Evolutionary conservation across 2,113 vertebrate genomes (phyloP).

Genomic region (Chionomys nivalis): DNA sequence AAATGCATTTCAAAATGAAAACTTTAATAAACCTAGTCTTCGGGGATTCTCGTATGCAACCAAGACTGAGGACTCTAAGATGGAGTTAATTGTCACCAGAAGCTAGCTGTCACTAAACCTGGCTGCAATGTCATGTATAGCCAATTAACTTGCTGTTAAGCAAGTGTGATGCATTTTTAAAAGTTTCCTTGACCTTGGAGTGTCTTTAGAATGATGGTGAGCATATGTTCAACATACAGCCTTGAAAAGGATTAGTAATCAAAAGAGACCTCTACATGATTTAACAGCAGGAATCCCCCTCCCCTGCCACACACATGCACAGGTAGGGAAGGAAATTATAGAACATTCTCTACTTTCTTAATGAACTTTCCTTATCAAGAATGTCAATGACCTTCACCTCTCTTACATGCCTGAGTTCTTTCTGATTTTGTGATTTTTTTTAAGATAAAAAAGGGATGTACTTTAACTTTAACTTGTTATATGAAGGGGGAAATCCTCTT

Average conservation of each 20-base stretch:
- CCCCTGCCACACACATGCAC: not conserved
- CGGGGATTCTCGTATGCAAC: not conserved
- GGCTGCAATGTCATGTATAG: not conserved
- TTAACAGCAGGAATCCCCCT: not conserved
- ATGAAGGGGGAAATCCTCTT: not conserved
- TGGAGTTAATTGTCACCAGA: not conserved
- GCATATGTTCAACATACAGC: slow-evolving; percentile 5
- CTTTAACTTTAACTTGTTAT: not conserved
- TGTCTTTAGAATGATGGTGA: slow-evolving; percentile 19
- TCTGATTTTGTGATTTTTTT: slow-evolving; percentile 32
- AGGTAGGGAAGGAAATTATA: not conserved
- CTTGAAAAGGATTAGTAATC: not conserved
- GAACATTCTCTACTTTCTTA: not conserved
- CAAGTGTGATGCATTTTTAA: not conserved
- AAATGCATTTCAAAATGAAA: slow-evolving; percentile 52
- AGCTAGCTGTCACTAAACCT: not conserved
- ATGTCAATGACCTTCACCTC: not conserved
- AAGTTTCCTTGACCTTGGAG: slow-evolving; percentile 19
- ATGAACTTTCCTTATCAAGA: not conserved
- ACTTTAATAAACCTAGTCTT: not conserved
- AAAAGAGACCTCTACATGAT: not conserved
- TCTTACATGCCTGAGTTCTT: not conserved
- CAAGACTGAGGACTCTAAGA: slow-evolving; percentile 15
- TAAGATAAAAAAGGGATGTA: not conserved
- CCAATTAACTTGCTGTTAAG: not conserved